Percentiles rank a stretch among this genome's conserved stretches.
Conservation (phyloP, 1,140 invertebrate species). For the Onthophagus taurus region DNA sequence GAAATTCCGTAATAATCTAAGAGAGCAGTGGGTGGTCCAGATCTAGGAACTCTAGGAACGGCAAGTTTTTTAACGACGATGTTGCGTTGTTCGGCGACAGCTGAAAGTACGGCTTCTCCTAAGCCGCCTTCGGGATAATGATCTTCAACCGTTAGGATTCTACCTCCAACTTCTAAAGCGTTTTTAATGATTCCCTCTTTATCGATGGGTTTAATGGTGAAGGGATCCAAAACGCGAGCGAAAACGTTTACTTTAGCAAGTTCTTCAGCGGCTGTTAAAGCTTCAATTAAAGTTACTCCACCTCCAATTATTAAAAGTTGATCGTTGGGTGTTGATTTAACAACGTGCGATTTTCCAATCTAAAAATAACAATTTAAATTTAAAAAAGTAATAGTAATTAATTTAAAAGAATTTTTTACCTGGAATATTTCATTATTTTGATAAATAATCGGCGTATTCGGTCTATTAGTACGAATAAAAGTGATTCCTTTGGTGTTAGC, state of each 20-base stretch:
- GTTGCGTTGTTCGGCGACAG: slow-evolving; percentile 60
- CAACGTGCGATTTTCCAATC: slow-evolving; percentile 71
- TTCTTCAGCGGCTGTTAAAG: slow-evolving; percentile 69
- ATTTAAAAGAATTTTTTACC: slow-evolving; percentile 39
- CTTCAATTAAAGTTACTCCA: slow-evolving; percentile 85
- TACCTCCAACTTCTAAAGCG: slow-evolving; percentile 66
- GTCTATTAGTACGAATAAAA: slow-evolving; percentile 92
- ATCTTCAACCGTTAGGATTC: slow-evolving; percentile 87
- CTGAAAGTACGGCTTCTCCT: slow-evolving; percentile 82
- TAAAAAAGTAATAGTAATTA: slow-evolving; percentile 8
- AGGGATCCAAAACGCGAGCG: slow-evolving; percentile 77
- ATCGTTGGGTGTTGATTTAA: slow-evolving; percentile 63
- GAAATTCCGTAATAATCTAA: slow-evolving; percentile 83
- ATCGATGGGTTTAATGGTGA: slow-evolving; percentile 92
- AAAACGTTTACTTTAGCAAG: slow-evolving; percentile 59
- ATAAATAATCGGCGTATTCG: slow-evolving; percentile 83
- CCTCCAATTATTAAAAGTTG: slow-evolving; percentile 75
- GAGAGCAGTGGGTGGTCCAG: slow-evolving; percentile 75
- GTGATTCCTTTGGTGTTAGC: slow-evolving; percentile 93
- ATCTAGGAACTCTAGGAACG: slow-evolving; percentile 79
- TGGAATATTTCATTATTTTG: slow-evolving; percentile 75
- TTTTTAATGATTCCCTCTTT: slow-evolving; percentile 58
- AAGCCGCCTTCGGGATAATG: slow-evolving; percentile 90
- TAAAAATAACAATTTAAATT: slow-evolving; percentile 25
- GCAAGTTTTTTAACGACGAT: slow-evolving; percentile 71